Evolutionary conservation across 2,888 invertebrate genomes (phyloP), one percentile per base, ranked within the genome.

Genomic region (Osmoderma eremita): DNA sequence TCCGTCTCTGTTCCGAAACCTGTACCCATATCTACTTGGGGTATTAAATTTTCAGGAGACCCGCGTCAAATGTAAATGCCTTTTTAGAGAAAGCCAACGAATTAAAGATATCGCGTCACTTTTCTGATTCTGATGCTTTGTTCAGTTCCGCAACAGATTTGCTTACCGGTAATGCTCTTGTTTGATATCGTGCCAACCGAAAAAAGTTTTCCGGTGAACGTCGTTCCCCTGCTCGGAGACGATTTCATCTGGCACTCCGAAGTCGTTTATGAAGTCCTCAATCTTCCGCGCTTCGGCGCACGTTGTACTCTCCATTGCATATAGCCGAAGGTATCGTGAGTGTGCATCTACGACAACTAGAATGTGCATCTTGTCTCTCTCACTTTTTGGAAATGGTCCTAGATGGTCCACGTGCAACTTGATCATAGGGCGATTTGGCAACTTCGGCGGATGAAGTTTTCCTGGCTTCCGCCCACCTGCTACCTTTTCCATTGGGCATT

Each of bases 321-420:
- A 67, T 13, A 73, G 41, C 2, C 15, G 24, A 12, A 68, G 67
- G 20, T 51, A 72, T 22, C 66, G 63, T 0, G 71, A 72, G 1
- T 71, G 36, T 13, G 71, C 68, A 41, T 72, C 71, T 13, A 73
- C 66, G 1, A 71, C 15, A 1, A 66, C 72, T 3, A 74, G 62
- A 2, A 74, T 39, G 30, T 67, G 67, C 51, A 51, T 65, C 15
- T 72, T 73, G 0, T 63, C 56, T 6, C 50, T 53, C 6, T 36
- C n/a, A 1, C 69, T 67, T 13, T 61, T 69, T 12, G 67, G 38
- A 48, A 72, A 74, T 6, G 71, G 74, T 15, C 72, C 72, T 8
- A 72, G 6, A 48, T 74, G 69, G 48, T 74, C 73, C 1, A 72
- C 13, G 39, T 72, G 70, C 0, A 73, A 17, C 2, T 53, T 49